Percentiles rank a stretch among this genome's conserved stretches.
Evolutionary conservation across 2,888 invertebrate genomes (phyloP).

Genomic region (Nomada hirtipes): DNA sequence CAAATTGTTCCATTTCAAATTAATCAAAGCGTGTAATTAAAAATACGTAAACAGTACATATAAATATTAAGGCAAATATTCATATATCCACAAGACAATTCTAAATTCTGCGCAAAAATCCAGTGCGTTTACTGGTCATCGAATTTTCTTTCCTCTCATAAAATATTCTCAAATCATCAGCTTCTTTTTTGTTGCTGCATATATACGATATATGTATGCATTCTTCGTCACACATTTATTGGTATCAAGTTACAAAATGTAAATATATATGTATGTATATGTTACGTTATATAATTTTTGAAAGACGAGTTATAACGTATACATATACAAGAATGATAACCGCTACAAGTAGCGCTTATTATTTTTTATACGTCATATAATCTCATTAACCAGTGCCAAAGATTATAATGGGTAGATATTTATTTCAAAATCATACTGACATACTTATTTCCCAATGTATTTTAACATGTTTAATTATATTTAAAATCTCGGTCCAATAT

Average conservation of each 20-base stretch:
- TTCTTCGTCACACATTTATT: neutral
- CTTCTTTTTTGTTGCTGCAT: neutral
- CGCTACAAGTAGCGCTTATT: no score
- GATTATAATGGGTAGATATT: no score
- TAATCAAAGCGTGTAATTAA: neutral
- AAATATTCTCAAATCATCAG: neutral
- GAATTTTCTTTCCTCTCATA: neutral
- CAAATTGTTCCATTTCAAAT: neutral
- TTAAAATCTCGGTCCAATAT: no score
- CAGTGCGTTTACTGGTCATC: neutral
- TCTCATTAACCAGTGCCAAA: no score
- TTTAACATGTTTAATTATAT: no score
- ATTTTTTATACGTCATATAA: no score
- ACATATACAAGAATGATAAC: no score
- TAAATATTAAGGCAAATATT: neutral
- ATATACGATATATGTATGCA: neutral
- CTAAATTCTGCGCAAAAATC: neutral
- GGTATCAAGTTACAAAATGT: neutral
- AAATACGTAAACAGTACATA: neutral
- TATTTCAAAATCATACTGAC: no score
- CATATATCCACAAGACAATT: neutral
- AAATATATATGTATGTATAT: neutral
- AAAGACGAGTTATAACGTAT: neutral
- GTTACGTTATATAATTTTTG: neutral
- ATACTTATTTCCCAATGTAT: no score